Evolutionary conservation across 2,797 vertebrate species (phyloP).

Genomic region (Xenopus petersii): DNA sequence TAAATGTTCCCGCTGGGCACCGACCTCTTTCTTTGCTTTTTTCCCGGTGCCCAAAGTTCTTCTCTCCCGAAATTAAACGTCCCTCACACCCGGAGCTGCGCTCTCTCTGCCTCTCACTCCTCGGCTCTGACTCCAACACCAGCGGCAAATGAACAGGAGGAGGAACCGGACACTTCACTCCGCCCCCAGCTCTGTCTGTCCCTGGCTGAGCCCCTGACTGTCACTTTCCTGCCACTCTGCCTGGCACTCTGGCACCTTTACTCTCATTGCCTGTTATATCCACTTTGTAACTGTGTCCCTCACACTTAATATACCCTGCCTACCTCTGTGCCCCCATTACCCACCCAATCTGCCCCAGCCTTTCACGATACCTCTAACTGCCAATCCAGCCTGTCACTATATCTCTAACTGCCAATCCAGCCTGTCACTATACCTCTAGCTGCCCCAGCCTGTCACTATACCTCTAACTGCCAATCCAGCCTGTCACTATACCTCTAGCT

Average conservation of each 20-base stretch:
- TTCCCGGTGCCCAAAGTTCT: no score
- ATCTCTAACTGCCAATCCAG: no score
- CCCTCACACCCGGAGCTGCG: not conserved
- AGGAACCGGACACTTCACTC: not conserved
- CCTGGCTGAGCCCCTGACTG: not conserved
- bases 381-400: no score
- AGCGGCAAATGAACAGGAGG: constrained; percentile 16
- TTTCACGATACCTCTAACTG: not conserved
- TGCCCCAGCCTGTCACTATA: no score
- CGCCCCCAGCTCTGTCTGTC: not conserved
- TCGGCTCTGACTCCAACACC: no score
- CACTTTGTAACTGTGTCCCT: not conserved
- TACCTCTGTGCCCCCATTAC: not conserved
- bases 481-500: no score
- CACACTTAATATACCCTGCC: not conserved
- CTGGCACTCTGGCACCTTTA: not conserved
- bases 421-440: no score
- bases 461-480: no score
- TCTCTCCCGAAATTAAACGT: no score
- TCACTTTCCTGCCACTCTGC: not conserved
- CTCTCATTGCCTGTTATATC: not conserved
- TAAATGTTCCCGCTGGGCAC: no score
- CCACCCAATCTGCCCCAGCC: not conserved
- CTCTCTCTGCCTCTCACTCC: not conserved
- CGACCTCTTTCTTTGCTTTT: no score